Conservation (phyloP, 2,113 vertebrate genomes). For the Gnathonemus echidnorhynchus region DNA sequence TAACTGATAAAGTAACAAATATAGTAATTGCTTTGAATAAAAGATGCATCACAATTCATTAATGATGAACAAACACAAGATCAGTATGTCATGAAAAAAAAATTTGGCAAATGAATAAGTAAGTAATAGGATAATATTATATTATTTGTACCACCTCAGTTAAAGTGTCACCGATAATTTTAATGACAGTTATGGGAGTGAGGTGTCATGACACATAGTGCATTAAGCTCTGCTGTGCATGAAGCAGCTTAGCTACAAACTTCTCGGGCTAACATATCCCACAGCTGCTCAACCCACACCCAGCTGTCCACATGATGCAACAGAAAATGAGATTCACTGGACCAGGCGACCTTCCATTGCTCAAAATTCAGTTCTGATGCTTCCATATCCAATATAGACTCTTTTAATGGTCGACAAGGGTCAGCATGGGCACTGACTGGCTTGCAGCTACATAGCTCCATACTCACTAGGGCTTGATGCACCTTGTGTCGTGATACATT, state of each 20-base stretch:
- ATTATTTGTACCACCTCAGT: not conserved
- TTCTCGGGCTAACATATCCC: not conserved
- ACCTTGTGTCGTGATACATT: not conserved
- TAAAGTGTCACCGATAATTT: not conserved
- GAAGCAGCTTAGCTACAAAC: not conserved
- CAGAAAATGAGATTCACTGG: not conserved
- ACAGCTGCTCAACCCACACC: not conserved
- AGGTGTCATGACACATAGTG: not conserved
- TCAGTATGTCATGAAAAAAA: not conserved
- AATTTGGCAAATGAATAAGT: not conserved
- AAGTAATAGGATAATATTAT: not conserved
- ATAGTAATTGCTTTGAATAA: not conserved
- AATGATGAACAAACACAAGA: not conserved
- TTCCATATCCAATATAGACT: not conserved
- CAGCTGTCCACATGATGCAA: not conserved
- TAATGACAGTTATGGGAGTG: not conserved
- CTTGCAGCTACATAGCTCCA: not conserved
- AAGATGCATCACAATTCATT: not conserved
- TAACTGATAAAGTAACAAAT: not conserved
- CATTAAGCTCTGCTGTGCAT: not conserved
- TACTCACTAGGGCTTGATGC: not conserved
- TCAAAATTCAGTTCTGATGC: not conserved
- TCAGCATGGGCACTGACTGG: not conserved
- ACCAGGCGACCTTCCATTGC: not conserved
- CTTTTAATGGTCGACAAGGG: not conserved